These are phyloP conservation scores for Phyllotreta cruciferae DNA, from an alignment of 2,888 invertebrate species.

Conservation along the genomic window DNA sequence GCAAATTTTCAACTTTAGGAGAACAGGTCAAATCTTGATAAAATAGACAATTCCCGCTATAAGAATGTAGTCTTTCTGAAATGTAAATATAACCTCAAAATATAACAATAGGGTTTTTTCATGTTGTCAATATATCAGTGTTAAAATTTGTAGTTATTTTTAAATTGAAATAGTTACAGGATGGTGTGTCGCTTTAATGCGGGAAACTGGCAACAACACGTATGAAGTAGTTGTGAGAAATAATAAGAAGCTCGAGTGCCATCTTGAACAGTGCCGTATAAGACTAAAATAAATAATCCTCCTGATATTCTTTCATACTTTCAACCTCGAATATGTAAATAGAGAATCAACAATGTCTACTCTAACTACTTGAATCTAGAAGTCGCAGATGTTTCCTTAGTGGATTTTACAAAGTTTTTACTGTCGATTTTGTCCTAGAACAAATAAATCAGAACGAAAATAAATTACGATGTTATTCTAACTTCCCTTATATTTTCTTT, in stretches of 20 bases:
- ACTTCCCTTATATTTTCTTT: slow-evolving; percentile 28
- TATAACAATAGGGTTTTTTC: no score
- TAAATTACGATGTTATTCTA: slow-evolving; percentile 30
- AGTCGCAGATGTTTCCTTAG: slow-evolving; percentile 14
- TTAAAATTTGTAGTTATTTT: not conserved
- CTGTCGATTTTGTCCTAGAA: slow-evolving; percentile 29
- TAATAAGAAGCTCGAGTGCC: slow-evolving; percentile 4
- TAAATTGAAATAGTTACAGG: not conserved
- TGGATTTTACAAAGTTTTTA: slow-evolving; percentile 28
- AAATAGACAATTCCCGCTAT: no score
- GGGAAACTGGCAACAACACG: slow-evolving; percentile 8
- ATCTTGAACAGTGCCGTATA: slow-evolving; percentile 10
- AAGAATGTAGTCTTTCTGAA: no score
- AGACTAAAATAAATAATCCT: slow-evolving; percentile 14
- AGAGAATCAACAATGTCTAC: slow-evolving; percentile 22
- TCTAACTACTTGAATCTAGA: slow-evolving; percentile 2
- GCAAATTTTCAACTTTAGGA: not conserved
- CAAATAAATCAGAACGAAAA: slow-evolving; percentile 30
- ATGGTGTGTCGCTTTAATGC: not conserved
- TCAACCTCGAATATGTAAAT: slow-evolving; percentile 17
- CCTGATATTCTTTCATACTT: slow-evolving; percentile 5
- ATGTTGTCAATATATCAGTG: no score
- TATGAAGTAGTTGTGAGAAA: slow-evolving; percentile 4
- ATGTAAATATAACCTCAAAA: no score
- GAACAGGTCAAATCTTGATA: no score